Evolutionary conservation across 1,140 invertebrate species (phyloP).

Genomic region (Hylaeus anthracinus): DNA sequence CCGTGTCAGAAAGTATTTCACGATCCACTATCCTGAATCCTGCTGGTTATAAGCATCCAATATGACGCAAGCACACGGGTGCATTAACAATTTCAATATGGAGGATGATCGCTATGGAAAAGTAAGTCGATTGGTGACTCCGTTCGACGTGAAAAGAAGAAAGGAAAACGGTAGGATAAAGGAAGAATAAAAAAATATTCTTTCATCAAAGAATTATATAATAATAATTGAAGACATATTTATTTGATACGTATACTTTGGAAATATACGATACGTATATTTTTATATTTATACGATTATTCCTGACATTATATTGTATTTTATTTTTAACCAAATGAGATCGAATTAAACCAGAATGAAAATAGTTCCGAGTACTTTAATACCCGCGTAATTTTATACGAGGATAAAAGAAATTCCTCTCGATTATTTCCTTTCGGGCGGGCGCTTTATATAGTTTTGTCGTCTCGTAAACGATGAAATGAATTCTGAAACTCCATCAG

Average conservation of each 20-base stretch:
- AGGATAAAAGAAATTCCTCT: background rate
- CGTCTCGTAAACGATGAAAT: slow-evolving; percentile 7
- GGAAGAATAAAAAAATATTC: too few species aligned
- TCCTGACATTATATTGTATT: too few species aligned
- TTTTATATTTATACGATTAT: too few species aligned
- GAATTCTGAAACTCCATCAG: slow-evolving; percentile 9
- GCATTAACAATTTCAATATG: background rate
- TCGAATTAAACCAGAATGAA: too few species aligned
- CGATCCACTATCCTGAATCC: background rate
- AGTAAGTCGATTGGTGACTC: background rate
- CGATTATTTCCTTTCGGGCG: background rate
- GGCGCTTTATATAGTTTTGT: background rate
- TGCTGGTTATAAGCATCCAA: background rate
- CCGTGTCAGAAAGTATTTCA: slow-evolving; percentile 8
- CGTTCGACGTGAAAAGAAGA: too few species aligned
- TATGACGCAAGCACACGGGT: background rate
- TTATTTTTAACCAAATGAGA: too few species aligned
- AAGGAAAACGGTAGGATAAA: background rate
- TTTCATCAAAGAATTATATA: too few species aligned
- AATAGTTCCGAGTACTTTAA: too few species aligned
- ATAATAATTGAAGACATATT: too few species aligned
- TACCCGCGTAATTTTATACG: too few species aligned
- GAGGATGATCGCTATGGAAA: background rate
- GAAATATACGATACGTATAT: too few species aligned
- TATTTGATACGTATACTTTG: too few species aligned